phyloP scores from a whole-genome alignment of 2,888 invertebrate species.

The Zaprionus obscuricornis region DNA sequence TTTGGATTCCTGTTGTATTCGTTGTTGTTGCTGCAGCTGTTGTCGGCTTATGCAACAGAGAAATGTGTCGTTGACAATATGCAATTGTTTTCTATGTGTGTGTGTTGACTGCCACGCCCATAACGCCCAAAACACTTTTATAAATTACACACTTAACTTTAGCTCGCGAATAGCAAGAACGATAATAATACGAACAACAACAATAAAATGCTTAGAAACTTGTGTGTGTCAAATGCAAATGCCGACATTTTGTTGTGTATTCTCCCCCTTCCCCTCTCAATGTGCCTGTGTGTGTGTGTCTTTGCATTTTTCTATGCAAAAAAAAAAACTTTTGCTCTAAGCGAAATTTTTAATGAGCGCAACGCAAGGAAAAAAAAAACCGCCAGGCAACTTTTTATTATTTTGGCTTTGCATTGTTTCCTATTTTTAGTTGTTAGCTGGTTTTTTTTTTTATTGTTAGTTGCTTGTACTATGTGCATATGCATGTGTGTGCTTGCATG shows the following conservation, averaged over 20 bases:
- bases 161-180: conserved; percentile 29
- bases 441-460: conserved; percentile 7
- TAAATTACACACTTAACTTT: conserved; percentile 76
- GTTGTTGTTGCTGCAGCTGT: conserved; percentile 8
- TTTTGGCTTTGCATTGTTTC: conserved; percentile 59
- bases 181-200: conserved; percentile 4
- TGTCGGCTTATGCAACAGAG: conserved; percentile 32
- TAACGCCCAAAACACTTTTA: conserved; percentile 54
- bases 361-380: conserved; percentile 41
- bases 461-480: not conserved
- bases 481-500: conserved; percentile 2
- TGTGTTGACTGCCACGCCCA: conserved; percentile 30
- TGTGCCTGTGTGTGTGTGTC: not conserved
- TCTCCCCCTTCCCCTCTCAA: not conserved
- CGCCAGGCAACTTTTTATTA: conserved; percentile 67
- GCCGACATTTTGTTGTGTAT: conserved; percentile 32
- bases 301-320: conserved; percentile 37
- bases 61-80: conserved; percentile 69
- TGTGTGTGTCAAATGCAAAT: conserved; percentile 60
- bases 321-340: conserved; percentile 52
- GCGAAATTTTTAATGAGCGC: conserved; percentile 72
- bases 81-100: conserved; percentile 39
- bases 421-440: conserved; percentile 40
- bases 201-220: conserved; percentile 49
- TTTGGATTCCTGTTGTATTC: conserved; percentile 27